Evolutionary conservation across 1,140 invertebrate species (phyloP), one percentile per base, ranked within the genome.

Genomic region (Ruditapes philippinarum): DNA sequence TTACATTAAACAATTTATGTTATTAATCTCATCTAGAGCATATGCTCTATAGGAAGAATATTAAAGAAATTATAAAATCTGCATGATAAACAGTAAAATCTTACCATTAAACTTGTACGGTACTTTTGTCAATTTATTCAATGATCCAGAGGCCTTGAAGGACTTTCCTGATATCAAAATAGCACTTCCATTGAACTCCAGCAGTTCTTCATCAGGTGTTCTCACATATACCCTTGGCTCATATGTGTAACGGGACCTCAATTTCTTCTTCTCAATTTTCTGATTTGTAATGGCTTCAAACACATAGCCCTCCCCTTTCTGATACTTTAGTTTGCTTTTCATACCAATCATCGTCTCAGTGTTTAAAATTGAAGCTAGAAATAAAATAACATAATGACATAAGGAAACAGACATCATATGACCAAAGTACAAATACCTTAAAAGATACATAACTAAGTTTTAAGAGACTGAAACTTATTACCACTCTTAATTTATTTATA

Each of bases 341-440:
- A 91, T 45, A 33, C 92, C 84, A 62, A 92, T 91, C 51, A 76
- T 51, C 19, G 62, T 87, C 40, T 91, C 76, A n/a, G 83, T 92
- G 89, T 94, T 92, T 12, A 89, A 85, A 38, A 91, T 70, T 38
- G 89, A 73, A 45, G 79, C 92, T 92, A 51, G 31, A 91, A n/a
- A n/a, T n/a, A n/a, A n/a, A n/a, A n/a, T n/a, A n/a, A n/a, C n/a
- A n/a, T n/a, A n/a, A n/a, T n/a, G n/a, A n/a, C n/a, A n/a, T n/a
- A n/a, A n/a, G n/a, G n/a, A n/a, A n/a, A n/a, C n/a, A n/a, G n/a
- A n/a, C n/a, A n/a, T n/a, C n/a, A n/a, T n/a, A n/a, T n/a, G n/a
- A n/a, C n/a, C n/a, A n/a, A n/a, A n/a, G n/a, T n/a, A n/a, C n/a
- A n/a, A n/a, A n/a, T n/a, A n/a, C n/a, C n/a, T n/a, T n/a, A n/a